A percentile compares a stretch with the other conserved stretches of the same genome.
Evolutionary conservation across 2,113 vertebrate species (phyloP).

Genomic region (Phylloscopus whistleri): DNA sequence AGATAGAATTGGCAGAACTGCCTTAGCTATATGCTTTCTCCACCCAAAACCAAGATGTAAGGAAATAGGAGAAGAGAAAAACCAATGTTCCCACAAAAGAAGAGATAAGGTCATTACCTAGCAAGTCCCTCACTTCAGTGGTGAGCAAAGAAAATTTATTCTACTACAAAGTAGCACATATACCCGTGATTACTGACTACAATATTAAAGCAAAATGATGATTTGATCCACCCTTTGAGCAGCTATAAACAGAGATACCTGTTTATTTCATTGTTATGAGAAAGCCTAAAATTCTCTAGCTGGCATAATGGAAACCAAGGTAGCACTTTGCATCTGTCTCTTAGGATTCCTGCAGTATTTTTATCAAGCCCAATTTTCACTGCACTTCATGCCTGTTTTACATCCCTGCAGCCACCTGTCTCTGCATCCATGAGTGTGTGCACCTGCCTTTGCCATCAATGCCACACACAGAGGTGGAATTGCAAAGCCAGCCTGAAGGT

Average conservation of each 20-base stretch:
- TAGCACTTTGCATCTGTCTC: background rate
- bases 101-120: background rate
- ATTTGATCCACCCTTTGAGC: background rate
- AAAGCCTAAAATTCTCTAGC: background rate
- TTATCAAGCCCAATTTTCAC: background rate
- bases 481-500: background rate
- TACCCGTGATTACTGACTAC: background rate
- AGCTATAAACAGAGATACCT: background rate
- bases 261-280: background rate
- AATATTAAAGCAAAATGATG: background rate
- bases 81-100: background rate
- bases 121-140: background rate
- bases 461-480: background rate
- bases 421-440: too few relatives aligned
- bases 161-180: background rate
- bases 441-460: background rate
- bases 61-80: background rate
- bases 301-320: background rate
- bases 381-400: background rate
- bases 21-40: background rate
- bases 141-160: background rate
- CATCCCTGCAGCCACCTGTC: background rate
- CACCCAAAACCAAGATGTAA: background rate
- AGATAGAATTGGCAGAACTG: background rate
- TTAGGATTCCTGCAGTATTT: background rate